A percentile compares a stretch with the other conserved stretches of the same genome.
phyloP scores from a whole-genome alignment of 64 coral and sea anemone genomes.

The Platygyra sinensis region DNA sequence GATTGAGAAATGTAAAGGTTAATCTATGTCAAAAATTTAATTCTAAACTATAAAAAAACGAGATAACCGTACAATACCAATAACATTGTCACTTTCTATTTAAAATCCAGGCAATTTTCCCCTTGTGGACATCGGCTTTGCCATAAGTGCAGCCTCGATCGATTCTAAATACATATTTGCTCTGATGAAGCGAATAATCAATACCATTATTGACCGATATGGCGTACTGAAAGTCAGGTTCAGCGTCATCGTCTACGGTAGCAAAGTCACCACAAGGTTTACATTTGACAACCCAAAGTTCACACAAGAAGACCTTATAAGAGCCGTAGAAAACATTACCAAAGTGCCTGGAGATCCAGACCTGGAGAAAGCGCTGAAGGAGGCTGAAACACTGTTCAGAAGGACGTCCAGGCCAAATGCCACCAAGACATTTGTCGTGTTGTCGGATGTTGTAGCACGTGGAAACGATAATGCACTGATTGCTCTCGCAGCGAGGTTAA shows the following conservation, averaged over 20 bases:
- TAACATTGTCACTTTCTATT: not conserved
- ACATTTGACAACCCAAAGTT: not conserved
- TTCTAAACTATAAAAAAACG: too few species aligned
- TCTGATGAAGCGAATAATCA: slow-evolving; percentile 49
- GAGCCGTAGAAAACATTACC: not conserved
- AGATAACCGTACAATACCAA: too few species aligned
- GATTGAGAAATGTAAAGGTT: too few species aligned
- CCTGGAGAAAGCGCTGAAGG: slow-evolving; percentile 4
- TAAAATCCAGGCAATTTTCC: slow-evolving; percentile 12
- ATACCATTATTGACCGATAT: slow-evolving; percentile 46
- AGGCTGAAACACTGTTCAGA: slow-evolving; percentile 30
- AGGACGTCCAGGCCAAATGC: slow-evolving; percentile 5
- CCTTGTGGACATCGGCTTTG: slow-evolving; percentile 47
- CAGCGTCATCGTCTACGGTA: slow-evolving; percentile 33
- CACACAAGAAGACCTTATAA: slow-evolving; percentile 26
- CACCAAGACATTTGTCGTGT: slow-evolving; percentile 54
- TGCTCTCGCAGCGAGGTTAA: not conserved
- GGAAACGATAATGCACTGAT: not conserved
- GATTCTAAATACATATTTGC: not conserved
- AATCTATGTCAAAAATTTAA: too few species aligned
- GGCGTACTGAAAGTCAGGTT: slow-evolving; percentile 45
- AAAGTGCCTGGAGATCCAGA: not conserved
- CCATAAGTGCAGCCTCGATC: slow-evolving; percentile 20
- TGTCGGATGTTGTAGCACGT: slow-evolving; percentile 16
- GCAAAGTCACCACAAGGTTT: slow-evolving; percentile 1